Evolutionary conservation across 1,140 invertebrate species (phyloP).

Genomic region (Schmidtea mediterranea): DNA sequence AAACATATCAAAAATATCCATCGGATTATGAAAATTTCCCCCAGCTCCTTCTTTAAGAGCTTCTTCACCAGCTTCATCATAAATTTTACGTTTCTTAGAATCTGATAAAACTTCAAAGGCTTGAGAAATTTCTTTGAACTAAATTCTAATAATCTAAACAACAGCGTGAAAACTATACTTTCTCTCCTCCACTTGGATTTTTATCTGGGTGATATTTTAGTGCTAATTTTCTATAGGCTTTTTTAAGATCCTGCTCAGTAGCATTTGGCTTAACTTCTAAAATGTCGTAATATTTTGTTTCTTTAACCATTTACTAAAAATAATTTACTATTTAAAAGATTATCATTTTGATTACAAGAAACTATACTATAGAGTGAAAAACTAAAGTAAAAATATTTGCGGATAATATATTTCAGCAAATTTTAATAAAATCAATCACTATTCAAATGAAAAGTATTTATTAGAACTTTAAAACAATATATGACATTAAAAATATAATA

Average conservation of each 20-base stretch:
- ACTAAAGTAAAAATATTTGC: too few species aligned
- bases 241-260: constrained; percentile 68
- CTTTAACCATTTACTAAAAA: constrained; percentile 55
- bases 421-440: too few species aligned
- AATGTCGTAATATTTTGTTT: constrained; percentile 80
- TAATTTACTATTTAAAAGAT: too few species aligned
- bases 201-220: constrained; percentile 98
- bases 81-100: constrained; percentile 68
- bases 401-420: too few species aligned
- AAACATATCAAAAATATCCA: constrained; percentile 99
- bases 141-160: background rate
- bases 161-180: constrained; percentile 11
- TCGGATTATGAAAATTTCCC: constrained; percentile 53
- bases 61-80: constrained; percentile 87
- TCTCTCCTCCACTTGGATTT: constrained; percentile 71
- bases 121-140: constrained; percentile 87
- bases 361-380: too few species aligned
- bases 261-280: constrained; percentile 62
- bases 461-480: too few species aligned
- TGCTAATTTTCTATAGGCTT: constrained; percentile 39
- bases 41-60: constrained; percentile 52
- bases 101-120: constrained; percentile 90
- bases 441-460: too few species aligned
- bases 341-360: too few species aligned
- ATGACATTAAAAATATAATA: too few species aligned